Evolutionary conservation across 2,888 invertebrate species (phyloP).

Genomic region (Yponomeuta sedellus): DNA sequence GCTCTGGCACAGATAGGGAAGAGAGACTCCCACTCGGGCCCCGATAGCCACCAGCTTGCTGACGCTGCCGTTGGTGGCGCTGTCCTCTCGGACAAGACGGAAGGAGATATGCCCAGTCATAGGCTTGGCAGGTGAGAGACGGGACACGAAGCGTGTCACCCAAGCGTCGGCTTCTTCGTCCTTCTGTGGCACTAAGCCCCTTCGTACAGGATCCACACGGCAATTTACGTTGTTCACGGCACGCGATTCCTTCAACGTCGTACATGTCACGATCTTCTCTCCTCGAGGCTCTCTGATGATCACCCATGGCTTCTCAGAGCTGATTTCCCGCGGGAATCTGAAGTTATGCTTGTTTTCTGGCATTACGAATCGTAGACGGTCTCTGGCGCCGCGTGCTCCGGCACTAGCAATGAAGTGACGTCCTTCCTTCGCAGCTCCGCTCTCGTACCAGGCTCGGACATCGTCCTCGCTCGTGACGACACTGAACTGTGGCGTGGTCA

Average conservation of each 20-base stretch:
- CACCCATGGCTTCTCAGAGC: slow-evolving; percentile 85
- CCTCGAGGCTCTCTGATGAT: slow-evolving; percentile 85
- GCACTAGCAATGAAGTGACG: slow-evolving; percentile 84
- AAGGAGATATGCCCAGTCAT: slow-evolving; percentile 89
- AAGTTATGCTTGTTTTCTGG: slow-evolving; percentile 81
- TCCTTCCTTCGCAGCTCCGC: slow-evolving; percentile 75
- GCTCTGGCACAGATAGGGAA: slow-evolving; percentile 88
- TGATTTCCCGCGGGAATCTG: slow-evolving; percentile 82
- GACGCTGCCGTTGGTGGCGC: slow-evolving; percentile 60
- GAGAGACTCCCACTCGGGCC: slow-evolving; percentile 85
- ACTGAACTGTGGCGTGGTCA: slow-evolving; percentile 81
- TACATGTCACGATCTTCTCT: slow-evolving; percentile 87
- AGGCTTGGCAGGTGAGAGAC: slow-evolving; percentile 78
- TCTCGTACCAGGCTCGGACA: slow-evolving; percentile 82
- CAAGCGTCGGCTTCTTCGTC: slow-evolving; percentile 82
- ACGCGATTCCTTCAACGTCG: slow-evolving; percentile 86
- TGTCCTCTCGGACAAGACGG: slow-evolving; percentile 81
- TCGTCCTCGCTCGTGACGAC: slow-evolving; percentile 82
- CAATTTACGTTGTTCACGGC: slow-evolving; percentile 90
- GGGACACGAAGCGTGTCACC: slow-evolving; percentile 83
- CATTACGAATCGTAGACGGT: slow-evolving; percentile 81
- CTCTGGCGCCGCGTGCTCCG: slow-evolving; percentile 84
- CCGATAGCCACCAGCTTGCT: slow-evolving; percentile 69
- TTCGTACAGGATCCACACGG: slow-evolving; percentile 79
- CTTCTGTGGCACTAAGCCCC: slow-evolving; percentile 82